Base-by-base conservation (phyloP, 2,797 vertebrate genomes). In the Acipenser ruthenus region DNA sequence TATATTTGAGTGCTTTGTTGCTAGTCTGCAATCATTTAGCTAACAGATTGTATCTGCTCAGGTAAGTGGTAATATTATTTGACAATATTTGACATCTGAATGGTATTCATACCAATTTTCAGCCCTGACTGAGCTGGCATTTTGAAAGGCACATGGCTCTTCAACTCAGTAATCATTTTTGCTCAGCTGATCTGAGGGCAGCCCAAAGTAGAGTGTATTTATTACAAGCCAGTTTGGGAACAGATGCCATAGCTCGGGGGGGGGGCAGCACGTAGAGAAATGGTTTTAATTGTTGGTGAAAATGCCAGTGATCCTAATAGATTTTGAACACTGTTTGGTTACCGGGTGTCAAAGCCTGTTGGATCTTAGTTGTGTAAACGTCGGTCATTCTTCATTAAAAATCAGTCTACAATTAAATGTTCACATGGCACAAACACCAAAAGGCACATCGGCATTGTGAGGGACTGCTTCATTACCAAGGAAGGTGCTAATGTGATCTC, bases 61-160 rank as follows among this genome's bases (percentile, higher is more conserved):
- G 37, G 75, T 78, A 76, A 81, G 73, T 79, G 77, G 77, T 84
- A 85, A 86, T 88, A 87, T 87, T 77, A 70, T 86, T 84, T 84
- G 85, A 87, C 84, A 85, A 82, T 72, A 64, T 69, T 75, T 89
- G 88, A 87, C 86, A 89, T 91, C 89, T 89, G 71, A 82, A 72
- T 89, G 85, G 78, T 85, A 87, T 88, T 88, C 89, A 83, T 80
- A 84, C 75, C 80, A 76, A 71, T 73, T 64, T 80, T 80, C 4
- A 37, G 72, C 72, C 79, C 78, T 53, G 77, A 80, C 85, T 70
- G 71, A 86, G 75, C 83, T 90, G 88, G 83, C 87, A 86, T 90
- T 90, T 91, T 84, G 83, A 83, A 90, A 82, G 81, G 78, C 81
- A 80, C 78, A 83, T 85, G 77, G 74, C 75, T 37, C 79, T 81